These are phyloP conservation scores for Protaetia brevitarsis DNA, from an alignment of 1,140 invertebrate species.

Conservation along the genomic window DNA sequence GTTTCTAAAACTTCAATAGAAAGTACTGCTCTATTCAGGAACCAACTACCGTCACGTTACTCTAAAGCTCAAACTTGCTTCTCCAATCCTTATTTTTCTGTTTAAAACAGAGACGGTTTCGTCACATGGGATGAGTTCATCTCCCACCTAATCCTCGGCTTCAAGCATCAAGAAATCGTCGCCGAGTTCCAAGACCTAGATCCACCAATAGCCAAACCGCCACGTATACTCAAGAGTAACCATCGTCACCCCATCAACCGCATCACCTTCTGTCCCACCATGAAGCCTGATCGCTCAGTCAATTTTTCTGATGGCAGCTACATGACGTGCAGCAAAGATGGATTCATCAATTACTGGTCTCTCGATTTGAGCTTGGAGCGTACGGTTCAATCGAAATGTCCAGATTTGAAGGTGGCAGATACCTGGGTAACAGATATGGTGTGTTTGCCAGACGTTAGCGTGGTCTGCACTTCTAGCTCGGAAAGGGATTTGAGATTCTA, in stretches of 20 bases:
- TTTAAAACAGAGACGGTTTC: constrained; percentile 55
- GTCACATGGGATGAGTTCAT: constrained; percentile 67
- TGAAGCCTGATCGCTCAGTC: constrained; percentile 50
- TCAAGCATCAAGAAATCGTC: constrained; percentile 57
- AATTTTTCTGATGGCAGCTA: constrained; percentile 60
- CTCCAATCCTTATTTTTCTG: not conserved
- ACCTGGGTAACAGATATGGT: constrained; percentile 66
- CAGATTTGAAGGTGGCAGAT: constrained; percentile 54
- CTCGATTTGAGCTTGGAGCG: constrained; percentile 60
- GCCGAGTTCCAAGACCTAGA: constrained; percentile 52
- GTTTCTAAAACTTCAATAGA: too few species aligned
- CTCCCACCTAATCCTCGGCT: constrained; percentile 63
- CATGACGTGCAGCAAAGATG: constrained; percentile 64
- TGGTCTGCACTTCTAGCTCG: constrained; percentile 64
- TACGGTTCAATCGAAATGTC: constrained; percentile 57
- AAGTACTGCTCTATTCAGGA: too few species aligned
- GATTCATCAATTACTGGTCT: constrained; percentile 68
- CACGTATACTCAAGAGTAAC: constrained; percentile 56
- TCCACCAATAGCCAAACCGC: constrained; percentile 56
- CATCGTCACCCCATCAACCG: constrained; percentile 61
- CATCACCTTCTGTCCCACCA: constrained; percentile 59
- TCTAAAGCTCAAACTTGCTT: not conserved
- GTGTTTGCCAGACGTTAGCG: constrained; percentile 65
- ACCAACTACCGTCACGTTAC: too few species aligned
- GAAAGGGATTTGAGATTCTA: constrained; percentile 70